Percentiles rank a stretch among this genome's conserved stretches.
Conservation (phyloP, 1,140 invertebrate species). For the Steinernema khuongi region DNA sequence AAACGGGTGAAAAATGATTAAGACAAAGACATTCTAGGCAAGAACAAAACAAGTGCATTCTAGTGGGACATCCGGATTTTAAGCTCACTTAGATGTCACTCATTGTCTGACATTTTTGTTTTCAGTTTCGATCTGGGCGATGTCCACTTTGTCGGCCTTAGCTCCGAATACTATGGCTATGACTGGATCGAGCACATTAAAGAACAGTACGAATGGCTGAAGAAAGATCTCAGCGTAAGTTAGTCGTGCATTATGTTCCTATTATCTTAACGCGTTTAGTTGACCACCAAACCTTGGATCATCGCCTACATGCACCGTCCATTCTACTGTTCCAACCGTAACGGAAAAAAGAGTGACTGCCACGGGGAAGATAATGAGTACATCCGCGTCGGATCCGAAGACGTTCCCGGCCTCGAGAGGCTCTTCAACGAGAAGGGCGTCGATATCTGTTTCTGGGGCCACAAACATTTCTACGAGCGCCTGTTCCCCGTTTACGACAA, state of each 20-base stretch:
- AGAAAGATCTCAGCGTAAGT: slow-evolving; percentile 67
- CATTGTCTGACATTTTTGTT: not conserved
- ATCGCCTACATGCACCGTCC: slow-evolving; percentile 82
- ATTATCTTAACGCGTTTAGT: not conserved
- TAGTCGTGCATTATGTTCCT: not conserved
- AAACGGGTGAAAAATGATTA: too few species aligned
- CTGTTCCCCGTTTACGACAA: slow-evolving; percentile 83
- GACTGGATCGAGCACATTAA: slow-evolving; percentile 72
- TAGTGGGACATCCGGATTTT: too few species aligned
- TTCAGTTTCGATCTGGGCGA: slow-evolving; percentile 71
- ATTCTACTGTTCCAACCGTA: slow-evolving; percentile 87
- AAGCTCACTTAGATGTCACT: too few species aligned
- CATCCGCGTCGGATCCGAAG: slow-evolving; percentile 7
- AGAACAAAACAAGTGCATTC: too few species aligned
- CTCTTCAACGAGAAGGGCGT: slow-evolving; percentile 78
- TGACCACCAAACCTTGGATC: slow-evolving; percentile 73
- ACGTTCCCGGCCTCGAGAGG: slow-evolving; percentile 68
- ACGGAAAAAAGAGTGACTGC: slow-evolving; percentile 72
- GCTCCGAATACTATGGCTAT: slow-evolving; percentile 89
- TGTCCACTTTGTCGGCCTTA: slow-evolving; percentile 79
- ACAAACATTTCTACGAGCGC: slow-evolving; percentile 89
- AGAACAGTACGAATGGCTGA: slow-evolving; percentile 80
- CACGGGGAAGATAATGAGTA: slow-evolving; percentile 66
- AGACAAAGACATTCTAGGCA: too few species aligned
- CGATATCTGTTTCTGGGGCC: slow-evolving; percentile 83